These are phyloP conservation scores for Eustalomyia histrio DNA, from an alignment of 2,888 invertebrate species.

Conservation along the genomic window DNA sequence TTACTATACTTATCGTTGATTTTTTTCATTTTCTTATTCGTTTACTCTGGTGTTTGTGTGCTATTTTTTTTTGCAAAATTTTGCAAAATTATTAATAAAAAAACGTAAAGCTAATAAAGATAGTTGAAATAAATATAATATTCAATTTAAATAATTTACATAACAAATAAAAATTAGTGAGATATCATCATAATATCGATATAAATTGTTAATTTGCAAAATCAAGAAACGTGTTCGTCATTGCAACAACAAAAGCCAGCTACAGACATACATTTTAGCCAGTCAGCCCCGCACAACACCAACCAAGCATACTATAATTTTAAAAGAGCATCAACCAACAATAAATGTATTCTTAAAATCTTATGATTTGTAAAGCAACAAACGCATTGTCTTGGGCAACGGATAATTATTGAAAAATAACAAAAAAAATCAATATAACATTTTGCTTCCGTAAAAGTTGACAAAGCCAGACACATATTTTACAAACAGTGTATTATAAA, in stretches of 20 bases:
- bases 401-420: slow-evolving; percentile 40
- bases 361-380: slow-evolving; percentile 9
- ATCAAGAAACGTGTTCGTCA: slow-evolving; percentile 48
- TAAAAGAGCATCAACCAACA: neutral
- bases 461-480: neutral
- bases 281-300: neutral
- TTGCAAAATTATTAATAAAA: slow-evolving; percentile 45
- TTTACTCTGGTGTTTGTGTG: slow-evolving; percentile 43
- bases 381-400: slow-evolving; percentile 34
- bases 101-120: slow-evolving; percentile 21
- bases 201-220: neutral
- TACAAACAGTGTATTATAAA: no score
- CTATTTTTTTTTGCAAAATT: slow-evolving; percentile 37
- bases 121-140: neutral
- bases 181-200: neutral
- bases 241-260: slow-evolving; percentile 32
- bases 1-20: slow-evolving; percentile 32
- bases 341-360: slow-evolving; percentile 8
- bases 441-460: neutral
- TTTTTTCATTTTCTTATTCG: slow-evolving; percentile 39
- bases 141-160: slow-evolving; percentile 4
- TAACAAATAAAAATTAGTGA: neutral
- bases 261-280: slow-evolving; percentile 28
- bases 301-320: no score
- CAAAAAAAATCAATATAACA: slow-evolving; percentile 39